These are phyloP conservation scores for Microchrysa polita DNA, from an alignment of 2,888 invertebrate species.

Conservation along the genomic window DNA sequence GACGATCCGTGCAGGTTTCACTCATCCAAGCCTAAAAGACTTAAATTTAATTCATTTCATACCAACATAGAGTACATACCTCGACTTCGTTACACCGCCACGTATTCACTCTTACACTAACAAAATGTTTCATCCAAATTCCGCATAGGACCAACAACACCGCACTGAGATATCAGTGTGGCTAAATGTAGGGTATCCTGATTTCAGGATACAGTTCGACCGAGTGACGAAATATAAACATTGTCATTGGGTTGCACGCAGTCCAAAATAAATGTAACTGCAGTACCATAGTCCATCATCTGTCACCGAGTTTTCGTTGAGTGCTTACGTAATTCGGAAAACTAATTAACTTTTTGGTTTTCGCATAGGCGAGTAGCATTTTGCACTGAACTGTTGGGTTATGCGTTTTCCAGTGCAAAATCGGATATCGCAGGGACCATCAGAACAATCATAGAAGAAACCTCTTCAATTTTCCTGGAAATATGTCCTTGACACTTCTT, in stretches of 20 bases:
- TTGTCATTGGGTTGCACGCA: slow-evolving; percentile 22
- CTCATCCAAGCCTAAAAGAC: slow-evolving; percentile 6
- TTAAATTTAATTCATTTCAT: slow-evolving; percentile 19
- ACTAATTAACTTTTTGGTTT: slow-evolving; percentile 37
- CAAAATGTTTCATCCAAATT: background rate
- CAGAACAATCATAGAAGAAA: too few species aligned
- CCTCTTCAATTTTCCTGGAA: too few species aligned
- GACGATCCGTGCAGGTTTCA: too few species aligned
- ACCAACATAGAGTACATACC: too few species aligned
- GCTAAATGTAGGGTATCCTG: background rate
- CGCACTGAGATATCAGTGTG: background rate
- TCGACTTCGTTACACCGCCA: too few species aligned
- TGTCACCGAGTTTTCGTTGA: slow-evolving; percentile 24
- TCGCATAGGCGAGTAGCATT: background rate
- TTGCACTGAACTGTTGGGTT: background rate
- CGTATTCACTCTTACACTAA: too few species aligned
- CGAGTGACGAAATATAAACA: slow-evolving; percentile 38
- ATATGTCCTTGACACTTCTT: too few species aligned
- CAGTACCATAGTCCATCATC: slow-evolving; percentile 18
- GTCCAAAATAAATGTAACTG: slow-evolving; percentile 22
- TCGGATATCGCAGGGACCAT: background rate
- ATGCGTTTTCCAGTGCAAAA: background rate
- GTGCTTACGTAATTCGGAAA: slow-evolving; percentile 27
- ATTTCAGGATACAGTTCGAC: slow-evolving; percentile 19
- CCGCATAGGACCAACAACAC: background rate